Evolutionary conservation across 1,140 invertebrate genomes (phyloP), one percentile per base, ranked within the genome.

Genomic region (Chymomyza costata): DNA sequence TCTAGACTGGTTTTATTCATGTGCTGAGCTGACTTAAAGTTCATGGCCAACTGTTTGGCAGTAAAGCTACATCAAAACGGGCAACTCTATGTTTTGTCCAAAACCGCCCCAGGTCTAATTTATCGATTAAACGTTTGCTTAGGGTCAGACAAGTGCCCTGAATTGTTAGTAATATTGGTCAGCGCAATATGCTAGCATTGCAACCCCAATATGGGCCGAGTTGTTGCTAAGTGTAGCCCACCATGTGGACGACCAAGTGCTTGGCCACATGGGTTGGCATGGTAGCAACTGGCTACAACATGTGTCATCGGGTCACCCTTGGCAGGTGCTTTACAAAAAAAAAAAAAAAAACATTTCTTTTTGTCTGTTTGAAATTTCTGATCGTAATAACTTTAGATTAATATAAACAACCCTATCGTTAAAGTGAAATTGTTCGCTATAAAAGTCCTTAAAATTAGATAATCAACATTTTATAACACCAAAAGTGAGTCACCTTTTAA

Each of bases 141-240:
- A 34, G 21, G 18, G 30, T 41, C 41, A 31, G 32, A 54, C 50
- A 41, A 35, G 44, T 53, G 43, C 53, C 46, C 57, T 32, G 40
- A 78, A 62, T 47, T 65, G 62, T 57, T 28, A 7, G 21, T 40
- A 37, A 63, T 59, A 54, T 78, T 78, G 71, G 71, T 78, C 71
- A 78, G 51, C 58, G 8, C 7, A 5, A 15, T 10, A 13, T 17
- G 10, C 5, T 16, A 6, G 2, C 5, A 53, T 44, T 60, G 37
- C 66, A 56, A 67, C 65, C 70, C 70, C 45, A 35, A 19, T 50
- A 57, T n/a, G n/a, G n/a, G n/a, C n/a, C n/a, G n/a, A n/a, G n/a
- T n/a, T n/a, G n/a, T n/a, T n/a, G n/a, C n/a, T n/a, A n/a, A n/a
- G n/a, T n/a, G n/a, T n/a, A n/a, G n/a, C n/a, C n/a, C n/a, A n/a